Evolutionary conservation across 1,140 invertebrate species (phyloP), one percentile per base, ranked within the genome.

Genomic region (Sinella curviseta): DNA sequence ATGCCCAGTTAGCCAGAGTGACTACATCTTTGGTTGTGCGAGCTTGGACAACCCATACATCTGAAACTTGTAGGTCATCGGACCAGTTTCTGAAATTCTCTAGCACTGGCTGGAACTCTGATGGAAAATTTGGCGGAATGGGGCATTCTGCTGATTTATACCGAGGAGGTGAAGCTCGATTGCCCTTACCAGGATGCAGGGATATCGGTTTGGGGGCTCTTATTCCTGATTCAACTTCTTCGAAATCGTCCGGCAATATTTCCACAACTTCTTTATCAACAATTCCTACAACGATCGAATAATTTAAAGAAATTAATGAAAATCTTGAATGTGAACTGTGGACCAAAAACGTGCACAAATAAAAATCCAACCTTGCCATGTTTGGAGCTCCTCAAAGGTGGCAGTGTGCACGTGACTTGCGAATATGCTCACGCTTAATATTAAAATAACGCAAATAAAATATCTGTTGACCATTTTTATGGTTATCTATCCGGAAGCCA

Each of bases 1-100:
- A 74, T 14, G 77, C 77, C 77, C 77, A 78, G 36, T 78, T 78
- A 16, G 67, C 77, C 16, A 78, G 30, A 3, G 14, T 54, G 3
- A 78, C 67, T 8, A 73, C 35, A 31, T 78, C 77, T n/a, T 74
- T n/a, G 8, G 67, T 31, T 2, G 35, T 36, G 3, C 24, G 35
- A 17, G 35, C 31, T 30, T 3, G 4, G 31, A 20, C 33, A 8
- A 24, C 17, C 77, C 77, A 78, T 20, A 78, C 20, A 55, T 57
- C 30, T 1, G 1, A 1, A 2, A 74, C 36, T 28, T 1, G 1
- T 16, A 78, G 31, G 14, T 30, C 36, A 4, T 74, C 67, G 8
- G 77, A 35, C 77, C 77, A 78, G 31, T 78, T 78, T 48, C 12
- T 24, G 26, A 78, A 78, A 48, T 75, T 24, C 14, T 14, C n/a